phyloP scores from a whole-genome alignment of 2,113 vertebrate genomes.

The Phalacrocorax brasilianus region DNA sequence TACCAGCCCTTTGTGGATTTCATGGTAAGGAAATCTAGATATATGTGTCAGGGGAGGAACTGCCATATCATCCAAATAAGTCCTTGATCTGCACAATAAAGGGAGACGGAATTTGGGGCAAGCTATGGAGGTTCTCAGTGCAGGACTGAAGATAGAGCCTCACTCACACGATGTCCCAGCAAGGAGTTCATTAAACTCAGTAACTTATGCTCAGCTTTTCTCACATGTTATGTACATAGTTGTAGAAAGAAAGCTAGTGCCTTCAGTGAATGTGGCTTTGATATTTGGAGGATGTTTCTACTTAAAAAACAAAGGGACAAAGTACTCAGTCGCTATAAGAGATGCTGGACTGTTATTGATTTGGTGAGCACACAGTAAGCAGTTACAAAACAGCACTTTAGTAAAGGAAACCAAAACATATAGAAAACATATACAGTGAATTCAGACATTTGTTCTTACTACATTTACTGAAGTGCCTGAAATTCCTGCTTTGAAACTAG shows the following conservation, averaged over 20 bases:
- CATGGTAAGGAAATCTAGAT: background rate
- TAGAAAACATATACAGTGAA: background rate
- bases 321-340: background rate
- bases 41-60: background rate
- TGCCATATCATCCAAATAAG: background rate
- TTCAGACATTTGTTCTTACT: slow-evolving; percentile 1
- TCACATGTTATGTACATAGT: background rate
- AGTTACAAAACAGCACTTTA: slow-evolving; percentile 4
- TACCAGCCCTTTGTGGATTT: slow-evolving; percentile 9
- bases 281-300: slow-evolving; percentile 34
- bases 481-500: background rate
- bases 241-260: background rate
- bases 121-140: background rate
- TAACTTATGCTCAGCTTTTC: background rate
- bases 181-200: background rate
- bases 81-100: background rate
- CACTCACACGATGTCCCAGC: background rate
- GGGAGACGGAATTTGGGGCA: background rate
- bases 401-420: slow-evolving; percentile 2
- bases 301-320: background rate
- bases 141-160: background rate
- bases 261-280: slow-evolving; percentile 27
- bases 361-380: background rate
- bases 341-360: background rate
- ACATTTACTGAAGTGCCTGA: background rate